phyloP scores from a whole-genome alignment of 2,888 invertebrate genomes.

The Drosophila nigricruria region DNA sequence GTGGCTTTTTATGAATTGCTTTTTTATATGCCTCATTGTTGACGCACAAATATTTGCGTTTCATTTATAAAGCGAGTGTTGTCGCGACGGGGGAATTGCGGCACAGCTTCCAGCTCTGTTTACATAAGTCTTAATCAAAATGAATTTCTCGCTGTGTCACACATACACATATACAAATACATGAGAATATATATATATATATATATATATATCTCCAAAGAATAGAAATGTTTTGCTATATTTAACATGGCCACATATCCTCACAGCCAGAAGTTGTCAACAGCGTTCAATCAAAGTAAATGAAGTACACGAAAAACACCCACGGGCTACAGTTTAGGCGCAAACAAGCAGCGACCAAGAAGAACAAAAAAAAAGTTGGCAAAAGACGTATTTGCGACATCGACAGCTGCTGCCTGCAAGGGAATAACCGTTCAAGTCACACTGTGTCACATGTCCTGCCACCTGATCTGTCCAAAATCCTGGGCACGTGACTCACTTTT shows the following conservation, averaged over 20 bases:
- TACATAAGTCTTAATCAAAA: constrained; percentile 69
- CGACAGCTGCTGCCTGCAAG: constrained; percentile 21
- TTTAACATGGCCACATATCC: constrained; percentile 41
- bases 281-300: constrained; percentile 67
- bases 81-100: constrained; percentile 13
- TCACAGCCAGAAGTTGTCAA: constrained; percentile 38
- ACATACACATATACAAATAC: constrained; percentile 12
- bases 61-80: constrained; percentile 55
- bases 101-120: constrained; percentile 50
- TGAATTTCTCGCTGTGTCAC: constrained; percentile 47
- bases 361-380: not conserved
- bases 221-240: constrained; percentile 43
- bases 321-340: not conserved
- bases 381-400: constrained; percentile 19
- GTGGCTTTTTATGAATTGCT: constrained; percentile 47
- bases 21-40: constrained; percentile 60
- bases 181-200: constrained; percentile 35
- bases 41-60: constrained; percentile 70
- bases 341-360: not conserved
- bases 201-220: constrained; percentile 41
- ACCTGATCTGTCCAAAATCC: constrained; percentile 42
- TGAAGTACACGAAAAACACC: constrained; percentile 27
- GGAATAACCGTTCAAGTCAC: constrained; percentile 22
- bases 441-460: constrained; percentile 59
- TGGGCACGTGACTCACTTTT: constrained; percentile 32